A percentile compares a stretch with the other conserved stretches of the same genome.
phyloP scores from a whole-genome alignment of 1,140 invertebrate genomes.

The Maconellicoccus hirsutus region DNA sequence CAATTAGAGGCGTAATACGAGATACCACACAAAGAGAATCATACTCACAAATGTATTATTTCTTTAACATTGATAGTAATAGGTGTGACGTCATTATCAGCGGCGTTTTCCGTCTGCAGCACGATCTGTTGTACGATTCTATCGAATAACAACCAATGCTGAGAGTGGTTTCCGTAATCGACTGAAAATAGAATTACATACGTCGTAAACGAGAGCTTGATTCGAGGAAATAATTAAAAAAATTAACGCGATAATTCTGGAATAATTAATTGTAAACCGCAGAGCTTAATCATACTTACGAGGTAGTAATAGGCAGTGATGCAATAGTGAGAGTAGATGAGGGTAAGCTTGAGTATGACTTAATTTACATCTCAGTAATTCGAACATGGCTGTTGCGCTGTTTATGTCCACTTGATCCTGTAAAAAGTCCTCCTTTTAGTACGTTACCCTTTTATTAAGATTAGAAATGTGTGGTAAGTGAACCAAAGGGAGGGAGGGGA shows the following conservation, averaged over 20 bases:
- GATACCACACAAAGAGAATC: no score
- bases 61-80: conserved; percentile 84
- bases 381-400: conserved; percentile 88
- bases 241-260: neutral
- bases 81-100: conserved; percentile 71
- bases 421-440: no score
- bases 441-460: no score
- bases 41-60: conserved; percentile 69
- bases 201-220: no score
- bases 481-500: no score
- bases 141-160: conserved; percentile 90
- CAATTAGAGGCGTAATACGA: neutral
- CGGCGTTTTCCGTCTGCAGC: conserved; percentile 61
- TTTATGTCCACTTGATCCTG: conserved; percentile 89
- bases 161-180: conserved; percentile 67
- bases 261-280: no score
- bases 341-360: conserved; percentile 86
- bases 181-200: no score
- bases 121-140: conserved; percentile 91
- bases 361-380: conserved; percentile 76
- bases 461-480: no score
- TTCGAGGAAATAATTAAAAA: neutral
- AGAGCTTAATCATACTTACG: conserved; percentile 51
- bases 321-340: conserved; percentile 79
- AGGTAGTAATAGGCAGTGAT: conserved; percentile 83